Percentiles rank a stretch among this genome's conserved stretches.
These are phyloP conservation scores for Metallyticus violacea DNA, from an alignment of 2,888 invertebrate genomes.

Conservation along the genomic window DNA sequence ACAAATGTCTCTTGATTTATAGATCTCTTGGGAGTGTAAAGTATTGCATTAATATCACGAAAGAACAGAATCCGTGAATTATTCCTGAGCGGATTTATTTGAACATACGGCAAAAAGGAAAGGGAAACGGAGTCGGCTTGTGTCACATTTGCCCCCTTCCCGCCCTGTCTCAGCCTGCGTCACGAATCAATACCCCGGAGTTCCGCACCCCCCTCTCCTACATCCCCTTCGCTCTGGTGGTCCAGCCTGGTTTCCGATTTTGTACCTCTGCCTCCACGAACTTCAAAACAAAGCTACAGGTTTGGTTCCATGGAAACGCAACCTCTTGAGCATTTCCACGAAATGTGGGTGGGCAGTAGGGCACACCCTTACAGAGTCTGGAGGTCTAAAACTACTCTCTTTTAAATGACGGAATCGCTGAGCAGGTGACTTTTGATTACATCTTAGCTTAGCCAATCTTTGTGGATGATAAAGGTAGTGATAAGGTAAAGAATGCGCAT, in stretches of 20 bases:
- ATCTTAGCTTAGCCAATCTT: too few relatives aligned
- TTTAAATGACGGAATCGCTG: too few relatives aligned
- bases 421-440: too few relatives aligned
- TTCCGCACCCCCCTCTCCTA: background rate
- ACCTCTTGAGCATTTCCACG: background rate
- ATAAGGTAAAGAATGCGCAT: too few relatives aligned
- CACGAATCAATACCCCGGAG: background rate
- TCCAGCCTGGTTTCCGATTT: background rate
- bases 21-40: too few relatives aligned
- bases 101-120: background rate
- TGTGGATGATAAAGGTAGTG: too few relatives aligned
- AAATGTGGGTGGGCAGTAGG: background rate
- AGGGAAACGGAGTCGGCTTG: background rate
- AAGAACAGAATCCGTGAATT: too few relatives aligned
- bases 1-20: too few relatives aligned
- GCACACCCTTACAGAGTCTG: background rate
- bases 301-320: background rate
- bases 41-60: too few relatives aligned
- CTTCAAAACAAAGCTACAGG: background rate
- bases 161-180: background rate
- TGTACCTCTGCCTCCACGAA: background rate
- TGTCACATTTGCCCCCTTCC: background rate
- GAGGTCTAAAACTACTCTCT: too few relatives aligned
- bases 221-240: background rate
- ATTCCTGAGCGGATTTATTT: background rate